Conservation (phyloP, 2,888 invertebrate genomes). For the Scaptomyza flava region DNA sequence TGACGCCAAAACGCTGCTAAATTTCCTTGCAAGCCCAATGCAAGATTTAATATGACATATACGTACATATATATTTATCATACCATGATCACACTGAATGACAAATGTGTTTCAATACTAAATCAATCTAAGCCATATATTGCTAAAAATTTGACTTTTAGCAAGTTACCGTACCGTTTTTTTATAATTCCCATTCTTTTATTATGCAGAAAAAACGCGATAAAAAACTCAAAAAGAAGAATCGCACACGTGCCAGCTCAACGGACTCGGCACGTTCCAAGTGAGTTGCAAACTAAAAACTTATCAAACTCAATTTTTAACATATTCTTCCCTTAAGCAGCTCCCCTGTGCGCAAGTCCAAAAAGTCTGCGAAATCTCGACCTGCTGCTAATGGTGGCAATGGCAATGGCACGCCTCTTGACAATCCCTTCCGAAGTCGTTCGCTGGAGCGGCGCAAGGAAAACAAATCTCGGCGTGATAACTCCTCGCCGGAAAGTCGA, state of each 20-base stretch:
- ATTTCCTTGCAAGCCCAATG: conserved; percentile 5
- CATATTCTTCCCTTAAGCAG: conserved; percentile 40
- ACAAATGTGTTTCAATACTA: conserved; percentile 49
- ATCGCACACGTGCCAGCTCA: conserved; percentile 82
- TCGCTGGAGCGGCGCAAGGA: conserved; percentile 75
- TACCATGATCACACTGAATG: conserved; percentile 46
- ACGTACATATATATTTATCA: conserved; percentile 28
- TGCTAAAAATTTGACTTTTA: conserved; percentile 65
- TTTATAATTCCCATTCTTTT: conserved; percentile 47
- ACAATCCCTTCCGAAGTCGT: conserved; percentile 76
- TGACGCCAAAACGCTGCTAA: not conserved
- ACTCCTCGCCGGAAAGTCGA: conserved; percentile 59
- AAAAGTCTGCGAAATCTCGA: conserved; percentile 46
- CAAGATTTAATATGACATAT: conserved; percentile 24
- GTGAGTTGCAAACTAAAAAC: conserved; percentile 78
- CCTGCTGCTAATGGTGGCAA: conserved; percentile 15
- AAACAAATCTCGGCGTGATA: conserved; percentile 51
- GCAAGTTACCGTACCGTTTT: conserved; percentile 36
- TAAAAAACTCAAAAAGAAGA: conserved; percentile 86
- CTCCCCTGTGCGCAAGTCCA: conserved; percentile 56
- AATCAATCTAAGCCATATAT: conserved; percentile 28
- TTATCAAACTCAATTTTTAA: not conserved
- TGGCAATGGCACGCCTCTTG: conserved; percentile 41
- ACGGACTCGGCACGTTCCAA: conserved; percentile 86
- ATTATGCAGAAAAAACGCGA: conserved; percentile 86